Percentiles rank a stretch among this genome's conserved stretches.
Conservation (phyloP, 2,113 vertebrate species). For the Serilophus lunatus region DNA sequence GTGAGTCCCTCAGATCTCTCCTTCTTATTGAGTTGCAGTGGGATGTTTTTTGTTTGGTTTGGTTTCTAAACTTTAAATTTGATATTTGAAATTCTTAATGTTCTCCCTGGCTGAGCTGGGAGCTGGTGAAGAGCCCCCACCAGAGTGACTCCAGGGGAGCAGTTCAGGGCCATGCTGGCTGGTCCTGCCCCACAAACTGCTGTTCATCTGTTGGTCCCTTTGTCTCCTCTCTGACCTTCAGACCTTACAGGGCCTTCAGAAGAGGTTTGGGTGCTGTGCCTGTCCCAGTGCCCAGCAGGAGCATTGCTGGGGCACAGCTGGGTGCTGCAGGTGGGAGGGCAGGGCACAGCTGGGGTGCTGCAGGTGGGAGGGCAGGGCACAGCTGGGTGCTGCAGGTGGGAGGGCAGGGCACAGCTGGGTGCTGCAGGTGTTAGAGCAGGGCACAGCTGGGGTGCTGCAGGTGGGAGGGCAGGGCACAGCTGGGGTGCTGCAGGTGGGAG, state of each 20-base stretch:
- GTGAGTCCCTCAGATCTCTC: background rate
- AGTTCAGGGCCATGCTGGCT: background rate
- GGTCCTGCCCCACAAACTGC: background rate
- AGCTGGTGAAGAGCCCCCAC: background rate
- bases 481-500: too few relatives aligned
- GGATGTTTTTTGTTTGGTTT: background rate
- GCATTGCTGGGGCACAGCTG: background rate
- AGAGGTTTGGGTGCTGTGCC: background rate
- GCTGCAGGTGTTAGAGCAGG: too few relatives aligned
- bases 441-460: too few relatives aligned
- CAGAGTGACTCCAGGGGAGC: background rate
- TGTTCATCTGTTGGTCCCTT: background rate
- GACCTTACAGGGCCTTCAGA: rapidly evolving
- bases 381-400: too few relatives aligned
- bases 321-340: too few relatives aligned
- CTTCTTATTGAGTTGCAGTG: background rate
- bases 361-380: too few relatives aligned
- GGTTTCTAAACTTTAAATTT: background rate
- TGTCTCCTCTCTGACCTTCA: background rate
- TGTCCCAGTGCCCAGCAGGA: background rate
- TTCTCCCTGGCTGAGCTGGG: background rate
- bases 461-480: too few relatives aligned
- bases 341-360: too few relatives aligned
- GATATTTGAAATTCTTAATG: background rate
- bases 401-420: too few relatives aligned